phyloP scores from a whole-genome alignment of 2,113 vertebrate species.

The Mesembrinibis cayennensis region DNA sequence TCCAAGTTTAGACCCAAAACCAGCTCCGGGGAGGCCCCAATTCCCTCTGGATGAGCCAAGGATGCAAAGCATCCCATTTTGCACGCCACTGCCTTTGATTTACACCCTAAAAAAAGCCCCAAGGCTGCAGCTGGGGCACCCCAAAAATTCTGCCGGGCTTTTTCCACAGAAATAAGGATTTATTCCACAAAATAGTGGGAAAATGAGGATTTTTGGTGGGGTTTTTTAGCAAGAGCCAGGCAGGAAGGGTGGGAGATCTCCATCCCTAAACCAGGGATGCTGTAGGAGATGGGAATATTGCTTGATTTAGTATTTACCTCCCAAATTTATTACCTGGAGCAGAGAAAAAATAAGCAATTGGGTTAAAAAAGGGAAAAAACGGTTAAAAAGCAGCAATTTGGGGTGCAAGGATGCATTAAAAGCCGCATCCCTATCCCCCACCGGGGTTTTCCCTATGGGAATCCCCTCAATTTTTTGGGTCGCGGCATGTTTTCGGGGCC shows the following conservation, averaged over 20 bases:
- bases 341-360: fast-evolving
- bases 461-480: background rate
- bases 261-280: background rate
- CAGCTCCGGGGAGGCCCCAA: background rate
- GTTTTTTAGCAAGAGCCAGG: background rate
- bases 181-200: fast-evolving
- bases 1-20: background rate
- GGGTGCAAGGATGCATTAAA: background rate
- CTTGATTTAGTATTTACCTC: background rate
- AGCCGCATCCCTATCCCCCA: background rate
- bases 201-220: background rate
- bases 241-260: background rate
- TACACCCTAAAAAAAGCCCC: background rate
- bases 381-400: background rate
- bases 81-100: background rate
- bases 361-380: background rate
- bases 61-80: background rate
- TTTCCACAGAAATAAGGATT: background rate
- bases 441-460: background rate
- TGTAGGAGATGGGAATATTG: fast-evolving
- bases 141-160: background rate
- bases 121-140: fast-evolving
- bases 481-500: background rate
- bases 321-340: fast-evolving
- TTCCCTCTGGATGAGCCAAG: background rate